Conservation (phyloP, 1,140 invertebrate genomes). For the Augochlora pura region DNA sequence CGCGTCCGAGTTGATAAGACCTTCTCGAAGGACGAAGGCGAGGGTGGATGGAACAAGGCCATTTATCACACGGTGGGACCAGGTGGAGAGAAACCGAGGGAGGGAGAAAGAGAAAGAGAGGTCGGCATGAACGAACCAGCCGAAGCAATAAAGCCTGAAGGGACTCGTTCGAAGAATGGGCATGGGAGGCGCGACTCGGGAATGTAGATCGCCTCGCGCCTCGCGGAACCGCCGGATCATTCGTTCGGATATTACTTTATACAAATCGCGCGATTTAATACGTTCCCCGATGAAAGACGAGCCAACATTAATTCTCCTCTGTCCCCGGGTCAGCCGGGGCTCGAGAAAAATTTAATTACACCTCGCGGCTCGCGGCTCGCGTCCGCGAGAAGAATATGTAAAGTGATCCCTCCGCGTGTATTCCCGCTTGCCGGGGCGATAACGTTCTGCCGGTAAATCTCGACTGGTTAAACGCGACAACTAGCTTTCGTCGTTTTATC, state of each 20-base stretch:
- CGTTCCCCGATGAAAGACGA: constrained; percentile 8
- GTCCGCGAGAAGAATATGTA: not conserved
- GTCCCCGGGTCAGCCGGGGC: not conserved
- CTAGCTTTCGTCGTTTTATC: no score
- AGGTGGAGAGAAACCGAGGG: constrained; percentile 58
- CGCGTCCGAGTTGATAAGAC: constrained; percentile 73
- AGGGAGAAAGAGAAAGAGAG: not conserved
- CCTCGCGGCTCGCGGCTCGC: not conserved
- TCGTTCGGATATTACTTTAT: constrained; percentile 42
- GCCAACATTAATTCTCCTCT: constrained; percentile 14
- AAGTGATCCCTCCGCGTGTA: not conserved
- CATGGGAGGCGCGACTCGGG: constrained; percentile 38
- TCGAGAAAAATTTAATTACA: not conserved
- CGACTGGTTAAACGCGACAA: no score
- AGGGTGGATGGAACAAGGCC: constrained; percentile 68
- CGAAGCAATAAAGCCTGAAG: constrained; percentile 61
- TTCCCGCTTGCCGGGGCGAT: no score
- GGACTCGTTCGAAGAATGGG: constrained; percentile 43
- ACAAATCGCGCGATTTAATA: constrained; percentile 25
- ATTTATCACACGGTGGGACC: constrained; percentile 72
- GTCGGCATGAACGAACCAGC: constrained; percentile 43
- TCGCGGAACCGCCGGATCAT: constrained; percentile 26
- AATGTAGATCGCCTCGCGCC: constrained; percentile 36
- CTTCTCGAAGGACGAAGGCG: constrained; percentile 63
- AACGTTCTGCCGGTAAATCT: no score